Percentiles rank a stretch among this genome's conserved stretches.
phyloP scores from a whole-genome alignment of 1,140 invertebrate species.

The Pseudomyrmex cubaensis region DNA sequence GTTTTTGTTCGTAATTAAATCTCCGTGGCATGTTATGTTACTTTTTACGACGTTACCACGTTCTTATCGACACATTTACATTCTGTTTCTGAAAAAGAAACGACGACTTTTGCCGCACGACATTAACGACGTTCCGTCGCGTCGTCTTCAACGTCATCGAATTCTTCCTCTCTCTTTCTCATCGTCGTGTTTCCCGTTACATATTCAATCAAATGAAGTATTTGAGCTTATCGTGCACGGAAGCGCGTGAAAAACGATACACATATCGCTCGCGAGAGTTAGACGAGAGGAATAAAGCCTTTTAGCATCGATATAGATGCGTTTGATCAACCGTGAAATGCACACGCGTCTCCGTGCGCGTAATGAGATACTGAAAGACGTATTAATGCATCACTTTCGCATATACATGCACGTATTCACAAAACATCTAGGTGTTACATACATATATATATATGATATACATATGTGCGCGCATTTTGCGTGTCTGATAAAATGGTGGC shows the following conservation, averaged over 20 bases:
- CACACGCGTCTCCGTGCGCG: not conserved
- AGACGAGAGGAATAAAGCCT: not conserved
- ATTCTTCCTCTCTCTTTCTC: not conserved
- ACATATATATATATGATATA: not conserved
- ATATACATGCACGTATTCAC: not conserved
- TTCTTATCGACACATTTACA: slow-evolving; percentile 48
- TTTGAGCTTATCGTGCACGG: slow-evolving; percentile 17
- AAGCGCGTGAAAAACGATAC: slow-evolving; percentile 10
- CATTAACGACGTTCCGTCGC: slow-evolving; percentile 18
- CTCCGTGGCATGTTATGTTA: not conserved
- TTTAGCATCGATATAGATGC: slow-evolving; percentile 12
- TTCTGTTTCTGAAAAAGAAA: slow-evolving; percentile 19
- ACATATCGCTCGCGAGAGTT: slow-evolving; percentile 3
- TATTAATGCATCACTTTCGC: slow-evolving; percentile 12
- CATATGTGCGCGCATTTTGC: not conserved
- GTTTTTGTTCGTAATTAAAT: slow-evolving; percentile 25
- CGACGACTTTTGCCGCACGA: not conserved
- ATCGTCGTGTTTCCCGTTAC: slow-evolving; percentile 30
- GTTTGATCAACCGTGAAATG: slow-evolving; percentile 14
- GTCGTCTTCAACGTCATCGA: not conserved
- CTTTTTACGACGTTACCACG: slow-evolving; percentile 7
- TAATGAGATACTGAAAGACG: slow-evolving; percentile 7
- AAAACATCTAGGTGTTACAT: too few relatives aligned
- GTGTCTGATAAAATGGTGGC: not conserved
- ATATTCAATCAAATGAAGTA: slow-evolving; percentile 15